A percentile compares a stretch with the other conserved stretches of the same genome.
Evolutionary conservation across 1,140 invertebrate species (phyloP).

Genomic region (Hyles euphorbiae): DNA sequence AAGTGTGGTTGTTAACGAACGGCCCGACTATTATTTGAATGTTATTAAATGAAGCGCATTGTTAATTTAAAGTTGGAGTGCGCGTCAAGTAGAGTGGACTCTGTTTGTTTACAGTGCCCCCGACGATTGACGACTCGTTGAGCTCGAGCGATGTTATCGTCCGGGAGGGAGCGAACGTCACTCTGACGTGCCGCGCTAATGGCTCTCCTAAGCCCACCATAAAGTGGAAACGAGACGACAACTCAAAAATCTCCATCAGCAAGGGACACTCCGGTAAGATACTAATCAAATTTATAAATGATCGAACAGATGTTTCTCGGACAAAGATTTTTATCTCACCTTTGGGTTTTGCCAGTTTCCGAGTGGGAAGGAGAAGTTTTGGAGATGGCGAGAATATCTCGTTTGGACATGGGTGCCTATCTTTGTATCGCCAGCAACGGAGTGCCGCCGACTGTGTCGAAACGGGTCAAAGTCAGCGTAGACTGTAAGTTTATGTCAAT

Average conservation of each 20-base stretch:
- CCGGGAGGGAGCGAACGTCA: constrained; percentile 92
- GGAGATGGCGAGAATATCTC: constrained; percentile 89
- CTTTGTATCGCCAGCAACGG: constrained; percentile 90
- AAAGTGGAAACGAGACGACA: constrained; percentile 94
- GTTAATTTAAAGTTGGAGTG: not conserved
- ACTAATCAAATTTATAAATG: constrained; percentile 25
- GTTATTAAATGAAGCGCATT: no score
- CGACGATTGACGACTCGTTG: constrained; percentile 92
- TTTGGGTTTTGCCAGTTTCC: constrained; percentile 74
- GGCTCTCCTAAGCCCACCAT: constrained; percentile 92
- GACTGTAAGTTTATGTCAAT: constrained; percentile 86
- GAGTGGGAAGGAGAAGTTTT: constrained; percentile 90
- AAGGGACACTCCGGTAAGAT: constrained; percentile 84
- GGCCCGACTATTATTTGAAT: no score
- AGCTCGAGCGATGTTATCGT: constrained; percentile 94
- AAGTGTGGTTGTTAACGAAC: no score
- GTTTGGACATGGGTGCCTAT: constrained; percentile 93
- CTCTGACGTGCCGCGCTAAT: constrained; percentile 89
- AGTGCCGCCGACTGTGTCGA: constrained; percentile 88
- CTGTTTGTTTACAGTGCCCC: constrained; percentile 84
- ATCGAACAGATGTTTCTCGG: not conserved
- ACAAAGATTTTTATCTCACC: not conserved
- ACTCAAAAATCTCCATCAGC: constrained; percentile 88
- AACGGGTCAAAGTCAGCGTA: constrained; percentile 94
- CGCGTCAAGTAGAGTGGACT: constrained; percentile 14